Percentiles rank a stretch among this genome's conserved stretches.
These are phyloP conservation scores for Neomonachus schauinslandi DNA, from an alignment of 2,113 vertebrate genomes.

Conservation along the genomic window DNA sequence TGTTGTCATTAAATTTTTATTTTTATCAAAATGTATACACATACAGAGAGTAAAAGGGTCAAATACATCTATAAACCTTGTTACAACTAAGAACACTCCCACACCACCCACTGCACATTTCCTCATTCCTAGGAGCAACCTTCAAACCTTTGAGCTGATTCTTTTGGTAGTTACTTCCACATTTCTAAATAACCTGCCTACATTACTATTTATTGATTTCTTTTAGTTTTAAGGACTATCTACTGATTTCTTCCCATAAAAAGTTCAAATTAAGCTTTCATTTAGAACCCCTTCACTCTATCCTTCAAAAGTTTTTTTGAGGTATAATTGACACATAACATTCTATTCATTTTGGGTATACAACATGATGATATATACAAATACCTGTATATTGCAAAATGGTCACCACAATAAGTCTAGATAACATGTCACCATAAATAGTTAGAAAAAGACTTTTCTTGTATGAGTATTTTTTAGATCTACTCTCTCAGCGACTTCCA, in stretches of 20 bases:
- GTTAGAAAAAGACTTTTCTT: background rate
- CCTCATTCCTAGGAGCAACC: background rate
- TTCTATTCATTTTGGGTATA: background rate
- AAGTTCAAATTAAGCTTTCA: background rate
- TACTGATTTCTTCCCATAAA: background rate
- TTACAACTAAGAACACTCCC: background rate
- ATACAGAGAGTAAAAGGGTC: background rate
- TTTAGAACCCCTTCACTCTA: background rate
- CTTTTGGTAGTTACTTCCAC: background rate
- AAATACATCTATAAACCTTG: background rate
- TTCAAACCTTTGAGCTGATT: background rate
- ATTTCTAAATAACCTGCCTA: background rate
- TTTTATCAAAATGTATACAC: background rate
- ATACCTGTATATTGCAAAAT: background rate
- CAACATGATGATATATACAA: background rate
- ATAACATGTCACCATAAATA: background rate
- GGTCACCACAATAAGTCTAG: background rate
- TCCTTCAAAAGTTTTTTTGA: background rate
- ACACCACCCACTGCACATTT: accelerated
- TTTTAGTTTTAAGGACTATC: background rate
- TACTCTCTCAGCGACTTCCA: background rate
- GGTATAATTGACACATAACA: background rate
- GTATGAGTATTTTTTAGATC: background rate
- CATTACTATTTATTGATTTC: background rate
- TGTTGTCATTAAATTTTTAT: background rate